Evolutionary conservation across 2,888 invertebrate species (phyloP).

Genomic region (Lasioglossum marginatum): DNA sequence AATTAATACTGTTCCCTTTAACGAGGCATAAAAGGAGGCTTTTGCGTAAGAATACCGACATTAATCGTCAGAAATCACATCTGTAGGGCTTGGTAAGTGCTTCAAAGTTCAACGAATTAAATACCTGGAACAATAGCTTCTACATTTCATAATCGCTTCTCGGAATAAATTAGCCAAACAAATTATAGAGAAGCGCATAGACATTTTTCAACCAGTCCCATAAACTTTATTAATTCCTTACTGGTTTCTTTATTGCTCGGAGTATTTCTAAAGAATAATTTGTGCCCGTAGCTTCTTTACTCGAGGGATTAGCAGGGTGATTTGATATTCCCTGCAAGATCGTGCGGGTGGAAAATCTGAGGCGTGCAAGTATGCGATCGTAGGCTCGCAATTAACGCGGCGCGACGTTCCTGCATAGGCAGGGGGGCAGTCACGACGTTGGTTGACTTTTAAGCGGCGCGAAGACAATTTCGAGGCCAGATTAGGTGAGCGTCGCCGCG

Average conservation of each 20-base stretch:
- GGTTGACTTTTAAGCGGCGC: conserved; percentile 47
- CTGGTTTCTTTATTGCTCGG: not conserved
- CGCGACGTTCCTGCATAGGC: conserved; percentile 50
- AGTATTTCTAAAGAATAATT: not conserved
- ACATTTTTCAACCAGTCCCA: not conserved
- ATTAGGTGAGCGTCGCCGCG: conserved; percentile 54
- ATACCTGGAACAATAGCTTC: not conserved
- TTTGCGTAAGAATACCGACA: not conserved
- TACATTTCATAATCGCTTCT: not conserved
- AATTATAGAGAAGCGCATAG: not conserved
- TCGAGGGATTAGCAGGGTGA: not conserved
- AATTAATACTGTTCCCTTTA: not conserved
- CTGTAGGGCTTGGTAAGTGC: not conserved
- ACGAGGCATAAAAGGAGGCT: not conserved
- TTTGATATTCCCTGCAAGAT: not conserved
- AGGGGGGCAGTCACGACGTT: conserved; percentile 43
- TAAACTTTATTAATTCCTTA: not conserved
- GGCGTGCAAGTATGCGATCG: conserved; percentile 41
- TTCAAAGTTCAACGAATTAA: not conserved
- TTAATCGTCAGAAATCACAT: not conserved
- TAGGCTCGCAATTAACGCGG: conserved; percentile 56
- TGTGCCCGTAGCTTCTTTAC: not conserved
- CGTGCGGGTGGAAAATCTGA: not conserved
- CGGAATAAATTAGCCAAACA: not conserved
- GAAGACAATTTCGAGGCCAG: conserved; percentile 63